phyloP scores from a whole-genome alignment of 2,888 invertebrate species.

The Cataglyphis rosenhaueri region DNA sequence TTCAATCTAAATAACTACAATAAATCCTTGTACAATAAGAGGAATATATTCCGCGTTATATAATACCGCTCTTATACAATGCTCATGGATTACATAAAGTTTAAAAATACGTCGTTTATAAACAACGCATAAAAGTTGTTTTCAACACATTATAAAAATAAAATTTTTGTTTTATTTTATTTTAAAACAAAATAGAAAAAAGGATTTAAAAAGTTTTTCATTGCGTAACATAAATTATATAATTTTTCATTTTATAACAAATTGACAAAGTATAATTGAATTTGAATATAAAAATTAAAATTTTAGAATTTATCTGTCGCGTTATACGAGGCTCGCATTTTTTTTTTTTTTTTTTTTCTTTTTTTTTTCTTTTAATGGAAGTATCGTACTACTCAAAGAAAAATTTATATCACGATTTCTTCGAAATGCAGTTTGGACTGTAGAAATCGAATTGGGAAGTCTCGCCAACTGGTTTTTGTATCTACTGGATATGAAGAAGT shows the following conservation, averaged over 20 bases:
- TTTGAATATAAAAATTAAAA: background rate
- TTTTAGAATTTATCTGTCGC: background rate
- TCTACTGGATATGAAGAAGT: constrained; percentile 5
- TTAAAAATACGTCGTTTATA: too few species aligned
- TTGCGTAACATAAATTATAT: background rate
- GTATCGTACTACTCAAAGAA: background rate
- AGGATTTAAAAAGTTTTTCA: background rate
- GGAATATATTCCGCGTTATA: too few species aligned
- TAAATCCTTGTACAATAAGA: background rate
- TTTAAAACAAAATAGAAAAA: background rate
- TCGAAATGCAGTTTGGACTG: background rate
- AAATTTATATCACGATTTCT: background rate
- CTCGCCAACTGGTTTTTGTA: background rate
- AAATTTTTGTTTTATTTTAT: background rate
- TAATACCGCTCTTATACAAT: too few species aligned
- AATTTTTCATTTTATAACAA: background rate
- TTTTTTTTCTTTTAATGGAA: background rate
- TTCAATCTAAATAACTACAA: background rate
- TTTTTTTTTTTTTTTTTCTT: background rate
- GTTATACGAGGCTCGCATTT: background rate
- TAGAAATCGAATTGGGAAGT: background rate
- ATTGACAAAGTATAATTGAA: background rate
- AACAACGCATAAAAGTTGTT: too few species aligned
- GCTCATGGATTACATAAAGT: too few species aligned
- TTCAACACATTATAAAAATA: too few species aligned